phyloP scores from a whole-genome alignment of 1,140 invertebrate genomes.

The Zaprionus tsacasi region DNA sequence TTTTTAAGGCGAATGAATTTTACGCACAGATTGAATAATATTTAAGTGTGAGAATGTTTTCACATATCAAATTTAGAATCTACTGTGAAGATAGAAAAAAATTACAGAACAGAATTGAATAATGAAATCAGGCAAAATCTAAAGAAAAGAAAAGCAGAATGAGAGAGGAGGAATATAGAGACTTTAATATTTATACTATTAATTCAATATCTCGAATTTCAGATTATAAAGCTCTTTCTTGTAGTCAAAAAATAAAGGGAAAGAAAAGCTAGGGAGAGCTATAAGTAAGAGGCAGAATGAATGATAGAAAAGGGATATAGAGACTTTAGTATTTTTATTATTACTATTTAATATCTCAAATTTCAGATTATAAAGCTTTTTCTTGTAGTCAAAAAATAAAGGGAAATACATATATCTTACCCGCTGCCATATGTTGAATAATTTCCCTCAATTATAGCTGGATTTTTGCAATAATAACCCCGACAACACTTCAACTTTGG shows the following conservation, averaged over 20 bases:
- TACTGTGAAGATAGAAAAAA: not conserved
- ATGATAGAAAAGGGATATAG: too few species aligned
- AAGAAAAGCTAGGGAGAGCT: too few species aligned
- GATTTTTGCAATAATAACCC: slow-evolving; percentile 70
- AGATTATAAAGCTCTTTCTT: not conserved
- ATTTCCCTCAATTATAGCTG: slow-evolving; percentile 33
- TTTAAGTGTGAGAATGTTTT: not conserved
- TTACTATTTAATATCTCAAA: not conserved
- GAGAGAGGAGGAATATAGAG: not conserved
- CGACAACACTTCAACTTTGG: slow-evolving; percentile 73
- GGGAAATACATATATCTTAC: not conserved
- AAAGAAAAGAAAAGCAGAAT: not conserved
- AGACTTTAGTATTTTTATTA: too few species aligned
- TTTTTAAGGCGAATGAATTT: not conserved
- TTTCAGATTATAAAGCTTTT: not conserved
- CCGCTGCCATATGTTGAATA: slow-evolving; percentile 33
- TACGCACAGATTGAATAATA: not conserved
- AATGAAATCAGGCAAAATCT: not conserved
- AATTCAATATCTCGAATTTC: not conserved
- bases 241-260: not conserved
- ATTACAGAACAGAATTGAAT: not conserved
- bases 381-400: not conserved
- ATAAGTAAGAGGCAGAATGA: too few species aligned
- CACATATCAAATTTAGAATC: not conserved
- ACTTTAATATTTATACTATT: too few species aligned